These are phyloP conservation scores for Lysandra coridon DNA, from an alignment of 2,888 invertebrate genomes.

Conservation along the genomic window DNA sequence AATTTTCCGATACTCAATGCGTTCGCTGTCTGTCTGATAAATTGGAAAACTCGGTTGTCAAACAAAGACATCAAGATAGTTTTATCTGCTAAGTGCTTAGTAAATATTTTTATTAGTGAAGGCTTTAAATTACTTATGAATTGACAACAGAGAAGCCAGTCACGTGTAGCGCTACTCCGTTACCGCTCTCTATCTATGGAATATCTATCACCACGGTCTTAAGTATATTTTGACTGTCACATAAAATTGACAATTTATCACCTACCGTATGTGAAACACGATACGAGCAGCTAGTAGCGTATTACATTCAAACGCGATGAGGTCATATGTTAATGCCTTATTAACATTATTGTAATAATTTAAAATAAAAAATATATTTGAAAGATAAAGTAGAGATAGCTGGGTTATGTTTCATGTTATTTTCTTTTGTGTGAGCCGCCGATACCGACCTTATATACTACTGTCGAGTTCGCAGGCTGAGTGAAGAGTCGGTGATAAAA, in stretches of 20 bases:
- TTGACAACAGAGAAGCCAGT: background rate
- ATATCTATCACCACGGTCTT: background rate
- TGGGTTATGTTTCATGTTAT: background rate
- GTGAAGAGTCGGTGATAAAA: background rate
- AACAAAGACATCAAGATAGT: background rate
- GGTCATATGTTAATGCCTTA: slow-evolving; percentile 7
- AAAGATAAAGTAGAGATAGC: slow-evolving; percentile 3
- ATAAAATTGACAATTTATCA: background rate
- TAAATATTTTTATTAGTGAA: background rate
- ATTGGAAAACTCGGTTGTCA: background rate
- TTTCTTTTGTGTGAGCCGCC: background rate
- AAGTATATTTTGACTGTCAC: background rate
- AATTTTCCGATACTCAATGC: background rate
- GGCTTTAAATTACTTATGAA: background rate
- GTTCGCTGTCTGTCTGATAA: background rate
- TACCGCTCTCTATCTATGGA: background rate
- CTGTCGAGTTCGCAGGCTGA: background rate
- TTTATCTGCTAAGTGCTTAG: background rate
- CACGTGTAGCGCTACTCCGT: background rate
- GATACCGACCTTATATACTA: background rate
- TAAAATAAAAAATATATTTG: background rate
- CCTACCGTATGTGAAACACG: background rate
- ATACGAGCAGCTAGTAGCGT: background rate
- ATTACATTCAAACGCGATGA: background rate
- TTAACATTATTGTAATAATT: slow-evolving; percentile 11